Evolutionary conservation across 2,797 vertebrate genomes (phyloP).

Genomic region (Peromyscus aztecus): DNA sequence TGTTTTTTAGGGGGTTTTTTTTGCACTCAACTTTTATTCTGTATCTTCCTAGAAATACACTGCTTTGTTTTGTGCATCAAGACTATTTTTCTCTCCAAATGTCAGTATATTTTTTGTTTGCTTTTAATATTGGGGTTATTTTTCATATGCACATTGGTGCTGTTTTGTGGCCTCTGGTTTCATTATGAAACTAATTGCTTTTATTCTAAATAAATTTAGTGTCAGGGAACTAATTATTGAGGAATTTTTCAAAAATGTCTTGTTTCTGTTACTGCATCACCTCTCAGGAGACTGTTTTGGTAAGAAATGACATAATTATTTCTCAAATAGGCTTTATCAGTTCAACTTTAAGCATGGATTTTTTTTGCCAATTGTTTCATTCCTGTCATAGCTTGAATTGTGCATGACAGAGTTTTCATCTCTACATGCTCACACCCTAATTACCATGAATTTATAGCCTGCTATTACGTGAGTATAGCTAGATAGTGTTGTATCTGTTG

Average conservation of each 20-base stretch:
- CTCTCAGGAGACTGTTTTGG: constrained; percentile 93
- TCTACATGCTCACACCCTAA: constrained; percentile 36
- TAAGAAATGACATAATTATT: constrained; percentile 88
- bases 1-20: background rate
- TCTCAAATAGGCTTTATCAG: constrained; percentile 58
- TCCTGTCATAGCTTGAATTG: constrained; percentile 68
- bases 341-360: constrained; percentile 78
- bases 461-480: constrained; percentile 13
- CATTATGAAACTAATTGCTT: constrained; percentile 47
- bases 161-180: constrained; percentile 34
- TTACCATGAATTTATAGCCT: constrained; percentile 49
- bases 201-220: constrained; percentile 67
- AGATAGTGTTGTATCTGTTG: background rate
- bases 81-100: constrained; percentile 4
- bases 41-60: background rate
- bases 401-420: constrained; percentile 68
- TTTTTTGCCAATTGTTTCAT: constrained; percentile 70
- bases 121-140: constrained; percentile 56
- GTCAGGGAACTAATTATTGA: constrained; percentile 61
- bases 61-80: constrained; percentile 20
- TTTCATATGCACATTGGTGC: constrained; percentile 53
- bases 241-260: constrained; percentile 86
- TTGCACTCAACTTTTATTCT: constrained; percentile 7
- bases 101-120: constrained; percentile 41
- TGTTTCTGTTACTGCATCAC: constrained; percentile 90